Percentiles rank a stretch among this genome's conserved stretches.
Evolutionary conservation across 2,888 invertebrate species (phyloP).

Genomic region (Poecilobothrus nobilitatus): DNA sequence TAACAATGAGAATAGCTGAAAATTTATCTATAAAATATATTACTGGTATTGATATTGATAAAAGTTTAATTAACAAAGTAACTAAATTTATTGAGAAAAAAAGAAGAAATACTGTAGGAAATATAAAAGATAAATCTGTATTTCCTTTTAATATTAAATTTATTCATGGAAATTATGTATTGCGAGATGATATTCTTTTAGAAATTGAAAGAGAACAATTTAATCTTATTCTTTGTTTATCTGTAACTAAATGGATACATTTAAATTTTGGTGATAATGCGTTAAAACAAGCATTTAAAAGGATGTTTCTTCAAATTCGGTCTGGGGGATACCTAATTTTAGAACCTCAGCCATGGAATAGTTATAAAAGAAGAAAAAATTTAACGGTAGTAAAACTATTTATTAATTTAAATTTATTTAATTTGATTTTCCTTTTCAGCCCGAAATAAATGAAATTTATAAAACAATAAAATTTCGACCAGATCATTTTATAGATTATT

Average conservation of each 20-base stretch:
- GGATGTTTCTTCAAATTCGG: slow-evolving; percentile 66
- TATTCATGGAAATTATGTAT: slow-evolving; percentile 71
- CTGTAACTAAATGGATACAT: slow-evolving; percentile 87
- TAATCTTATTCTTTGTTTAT: slow-evolving; percentile 74
- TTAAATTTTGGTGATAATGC: slow-evolving; percentile 81
- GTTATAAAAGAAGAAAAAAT: slow-evolving; percentile 64
- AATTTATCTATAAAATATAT: slow-evolving; percentile 61
- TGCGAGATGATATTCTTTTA: slow-evolving; percentile 63
- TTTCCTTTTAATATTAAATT: slow-evolving; percentile 73
- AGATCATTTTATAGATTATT: slow-evolving; percentile 58
- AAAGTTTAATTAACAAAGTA: slow-evolving; percentile 51
- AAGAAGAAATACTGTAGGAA: slow-evolving; percentile 13
- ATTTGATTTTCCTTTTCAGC: slow-evolving; percentile 22
- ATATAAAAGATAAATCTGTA: slow-evolving; percentile 38
- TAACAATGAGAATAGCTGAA: slow-evolving; percentile 67
- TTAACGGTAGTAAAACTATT: slow-evolving; percentile 46
- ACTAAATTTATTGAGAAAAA: slow-evolving; percentile 23
- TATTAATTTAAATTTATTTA: not conserved
- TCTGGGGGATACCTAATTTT: slow-evolving; percentile 71
- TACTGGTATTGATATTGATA: slow-evolving; percentile 77
- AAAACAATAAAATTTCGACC: slow-evolving; percentile 55
- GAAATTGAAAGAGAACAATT: slow-evolving; percentile 66
- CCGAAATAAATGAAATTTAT: slow-evolving; percentile 45
- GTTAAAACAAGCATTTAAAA: slow-evolving; percentile 67
- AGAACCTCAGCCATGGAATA: slow-evolving; percentile 75